Evolutionary conservation across 2,888 invertebrate genomes (phyloP).

Genomic region (Lobophora halterata): DNA sequence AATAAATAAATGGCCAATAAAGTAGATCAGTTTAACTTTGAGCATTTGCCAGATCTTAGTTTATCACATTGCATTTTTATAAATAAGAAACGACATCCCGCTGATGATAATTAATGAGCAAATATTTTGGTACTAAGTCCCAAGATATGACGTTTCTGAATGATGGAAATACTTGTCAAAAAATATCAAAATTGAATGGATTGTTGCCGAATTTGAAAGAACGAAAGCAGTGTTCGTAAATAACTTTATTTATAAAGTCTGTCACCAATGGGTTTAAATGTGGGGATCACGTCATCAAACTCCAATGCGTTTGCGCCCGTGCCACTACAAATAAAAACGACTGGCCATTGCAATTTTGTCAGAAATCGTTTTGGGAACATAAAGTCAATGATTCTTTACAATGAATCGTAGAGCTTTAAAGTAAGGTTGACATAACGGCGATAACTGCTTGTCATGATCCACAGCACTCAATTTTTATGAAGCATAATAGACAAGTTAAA

Average conservation of each 20-base stretch:
- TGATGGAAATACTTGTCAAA: too few relatives aligned
- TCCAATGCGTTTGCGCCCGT: constrained; percentile 37
- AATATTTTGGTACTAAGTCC: too few relatives aligned
- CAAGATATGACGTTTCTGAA: too few relatives aligned
- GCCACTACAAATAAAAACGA: constrained; percentile 32
- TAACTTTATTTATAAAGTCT: too few relatives aligned
- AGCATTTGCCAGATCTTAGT: constrained; percentile 1
- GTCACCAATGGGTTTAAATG: too few relatives aligned
- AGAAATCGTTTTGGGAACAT: too few relatives aligned
- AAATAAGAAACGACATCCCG: constrained; percentile 28
- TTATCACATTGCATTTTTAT: not conserved
- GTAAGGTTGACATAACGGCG: constrained; percentile 1
- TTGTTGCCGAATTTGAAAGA: too few relatives aligned
- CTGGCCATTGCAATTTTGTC: constrained; percentile 44
- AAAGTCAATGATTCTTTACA: constrained; percentile 27
- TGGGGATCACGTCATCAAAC: constrained; percentile 27
- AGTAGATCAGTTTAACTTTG: constrained; percentile 1
- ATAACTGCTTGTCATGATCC: constrained; percentile 1
- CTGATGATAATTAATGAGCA: constrained; percentile 31
- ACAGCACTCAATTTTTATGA: not conserved
- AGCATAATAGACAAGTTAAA: constrained; percentile 1
- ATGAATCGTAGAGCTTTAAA: constrained; percentile 1
- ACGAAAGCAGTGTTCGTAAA: too few relatives aligned
- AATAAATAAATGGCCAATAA: too few relatives aligned
- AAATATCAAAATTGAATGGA: too few relatives aligned